A percentile compares a stretch with the other conserved stretches of the same genome.
These are phyloP conservation scores for Podotricha telesiphe DNA, from an alignment of 2,888 invertebrate species.

Conservation along the genomic window DNA sequence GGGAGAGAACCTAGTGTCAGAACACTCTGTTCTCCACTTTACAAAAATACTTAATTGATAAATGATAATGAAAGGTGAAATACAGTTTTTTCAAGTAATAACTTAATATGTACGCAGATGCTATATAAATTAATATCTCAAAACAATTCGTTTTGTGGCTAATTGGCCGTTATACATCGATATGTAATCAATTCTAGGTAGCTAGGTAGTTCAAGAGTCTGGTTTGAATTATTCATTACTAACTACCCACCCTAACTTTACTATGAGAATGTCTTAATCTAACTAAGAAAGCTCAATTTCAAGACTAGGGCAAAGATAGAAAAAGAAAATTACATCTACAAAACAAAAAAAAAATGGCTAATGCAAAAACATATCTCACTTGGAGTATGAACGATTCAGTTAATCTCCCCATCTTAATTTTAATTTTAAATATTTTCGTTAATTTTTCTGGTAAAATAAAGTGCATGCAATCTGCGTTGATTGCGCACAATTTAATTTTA, in stretches of 20 bases:
- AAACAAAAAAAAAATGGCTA: no score
- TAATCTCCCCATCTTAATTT: no score
- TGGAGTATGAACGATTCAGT: no score
- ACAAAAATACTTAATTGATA: no score
- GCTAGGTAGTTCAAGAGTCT: not conserved
- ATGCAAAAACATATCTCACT: no score
- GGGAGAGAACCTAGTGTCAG: no score
- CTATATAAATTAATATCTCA: not conserved
- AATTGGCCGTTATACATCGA: not conserved
- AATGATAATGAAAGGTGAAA: no score
- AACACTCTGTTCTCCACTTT: no score
- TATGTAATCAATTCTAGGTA: constrained; percentile 1
- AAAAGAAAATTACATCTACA: not conserved
- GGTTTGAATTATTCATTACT: constrained; percentile 14
- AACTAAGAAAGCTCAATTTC: not conserved
- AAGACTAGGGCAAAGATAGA: not conserved
- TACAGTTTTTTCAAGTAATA: not conserved
- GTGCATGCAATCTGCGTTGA: no score
- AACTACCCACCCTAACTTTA: not conserved
- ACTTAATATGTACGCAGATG: not conserved
- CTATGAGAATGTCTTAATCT: constrained; percentile 3
- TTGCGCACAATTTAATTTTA: no score
- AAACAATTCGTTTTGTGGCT: not conserved
- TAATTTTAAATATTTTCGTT: no score
- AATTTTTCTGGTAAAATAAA: no score